These are phyloP conservation scores for Argyresthia albistria DNA, from an alignment of 2,888 invertebrate genomes.

Conservation along the genomic window DNA sequence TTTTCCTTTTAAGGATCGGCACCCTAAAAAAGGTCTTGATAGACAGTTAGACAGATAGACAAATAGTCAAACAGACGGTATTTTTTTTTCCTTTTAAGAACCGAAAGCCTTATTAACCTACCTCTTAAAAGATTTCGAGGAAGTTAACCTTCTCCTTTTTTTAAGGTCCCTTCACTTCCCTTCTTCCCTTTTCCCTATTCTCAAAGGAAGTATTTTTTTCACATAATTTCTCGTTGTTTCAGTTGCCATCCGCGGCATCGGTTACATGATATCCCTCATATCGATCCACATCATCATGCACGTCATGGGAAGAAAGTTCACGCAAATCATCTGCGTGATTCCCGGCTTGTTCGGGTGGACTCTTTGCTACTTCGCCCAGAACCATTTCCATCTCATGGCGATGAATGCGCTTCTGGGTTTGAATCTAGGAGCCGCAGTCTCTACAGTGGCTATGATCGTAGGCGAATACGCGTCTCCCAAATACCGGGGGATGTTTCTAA, in stretches of 20 bases:
- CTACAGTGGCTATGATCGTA: not conserved
- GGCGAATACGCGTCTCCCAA: constrained; percentile 7
- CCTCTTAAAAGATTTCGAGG: too few relatives aligned
- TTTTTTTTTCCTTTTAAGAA: too few relatives aligned
- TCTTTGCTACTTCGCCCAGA: constrained; percentile 4
- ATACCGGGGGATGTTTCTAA: constrained; percentile 6
- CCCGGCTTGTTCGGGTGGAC: not conserved
- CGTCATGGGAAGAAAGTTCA: constrained; percentile 1
- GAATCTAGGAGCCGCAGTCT: not conserved
- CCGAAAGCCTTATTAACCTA: too few relatives aligned
- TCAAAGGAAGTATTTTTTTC: not conserved
- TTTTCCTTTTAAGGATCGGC: too few relatives aligned
- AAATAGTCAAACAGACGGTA: too few relatives aligned
- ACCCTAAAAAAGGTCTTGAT: too few relatives aligned
- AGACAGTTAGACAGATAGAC: too few relatives aligned
- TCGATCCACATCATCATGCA: constrained; percentile 2
- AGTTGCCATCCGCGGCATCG: constrained; percentile 7
- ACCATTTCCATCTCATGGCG: constrained; percentile 1
- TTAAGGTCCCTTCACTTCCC: too few relatives aligned
- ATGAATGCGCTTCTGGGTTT: constrained; percentile 2
- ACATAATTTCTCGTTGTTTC: not conserved
- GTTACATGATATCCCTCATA: constrained; percentile 1
- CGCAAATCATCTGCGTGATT: not conserved
- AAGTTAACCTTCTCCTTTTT: too few relatives aligned
- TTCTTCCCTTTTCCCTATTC: too few relatives aligned